Conservation (phyloP, 2,888 invertebrate genomes). For the Nymphalis c-album region DNA sequence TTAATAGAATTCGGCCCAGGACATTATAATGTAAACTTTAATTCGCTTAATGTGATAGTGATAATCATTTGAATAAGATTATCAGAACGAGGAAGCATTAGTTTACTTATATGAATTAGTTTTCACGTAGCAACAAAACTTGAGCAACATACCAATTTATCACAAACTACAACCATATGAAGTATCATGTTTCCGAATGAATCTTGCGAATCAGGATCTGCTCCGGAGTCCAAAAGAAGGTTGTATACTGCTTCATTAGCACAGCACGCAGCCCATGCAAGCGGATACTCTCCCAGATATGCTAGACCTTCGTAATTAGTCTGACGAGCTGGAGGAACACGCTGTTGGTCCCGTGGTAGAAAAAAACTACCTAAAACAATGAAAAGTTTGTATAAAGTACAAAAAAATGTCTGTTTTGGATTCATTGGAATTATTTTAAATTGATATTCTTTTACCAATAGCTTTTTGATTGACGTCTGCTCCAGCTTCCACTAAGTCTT, state of each 20-base stretch:
- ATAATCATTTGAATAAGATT: too few species aligned
- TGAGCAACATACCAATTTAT: constrained; percentile 89
- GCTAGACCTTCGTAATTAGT: constrained; percentile 98
- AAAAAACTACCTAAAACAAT: constrained; percentile 90
- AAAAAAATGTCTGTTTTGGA: background rate
- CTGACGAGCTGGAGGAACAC: constrained; percentile 86
- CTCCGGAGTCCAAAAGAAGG: constrained; percentile 93
- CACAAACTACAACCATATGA: constrained; percentile 99
- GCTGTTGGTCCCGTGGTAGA: constrained; percentile 96
- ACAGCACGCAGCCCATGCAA: constrained; percentile 98
- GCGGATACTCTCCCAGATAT: constrained; percentile 97
- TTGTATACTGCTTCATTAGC: constrained; percentile 99
- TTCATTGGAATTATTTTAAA: background rate
- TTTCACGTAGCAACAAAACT: too few species aligned
- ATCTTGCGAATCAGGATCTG: constrained; percentile 97
- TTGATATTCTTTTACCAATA: constrained; percentile 82
- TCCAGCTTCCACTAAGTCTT: constrained; percentile 94
- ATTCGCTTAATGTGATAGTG: too few species aligned
- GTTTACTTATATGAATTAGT: too few species aligned
- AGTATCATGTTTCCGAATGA: constrained; percentile 98
- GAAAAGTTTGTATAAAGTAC: background rate
- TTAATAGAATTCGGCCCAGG: too few species aligned
- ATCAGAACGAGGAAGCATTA: too few species aligned
- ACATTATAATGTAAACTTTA: too few species aligned
- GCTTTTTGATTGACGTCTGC: constrained; percentile 96